phyloP scores from a whole-genome alignment of 2,888 invertebrate genomes.

The Tetranychus truncatus region DNA sequence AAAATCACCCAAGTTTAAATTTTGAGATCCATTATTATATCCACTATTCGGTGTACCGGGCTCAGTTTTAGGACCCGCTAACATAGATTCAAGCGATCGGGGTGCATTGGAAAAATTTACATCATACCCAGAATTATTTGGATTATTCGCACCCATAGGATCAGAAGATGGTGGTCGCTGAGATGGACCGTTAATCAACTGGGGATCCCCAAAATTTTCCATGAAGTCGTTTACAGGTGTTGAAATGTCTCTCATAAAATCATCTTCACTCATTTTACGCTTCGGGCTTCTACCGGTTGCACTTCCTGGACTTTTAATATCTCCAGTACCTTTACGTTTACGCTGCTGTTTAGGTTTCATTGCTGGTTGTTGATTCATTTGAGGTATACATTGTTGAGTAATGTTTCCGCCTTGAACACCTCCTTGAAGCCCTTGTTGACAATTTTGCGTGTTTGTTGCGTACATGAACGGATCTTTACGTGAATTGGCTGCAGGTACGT shows the following conservation, averaged over 20 bases:
- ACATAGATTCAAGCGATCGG: not conserved
- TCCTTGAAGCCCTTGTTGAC: conserved; percentile 12
- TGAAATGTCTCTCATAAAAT: conserved; percentile 24
- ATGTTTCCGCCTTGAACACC: not conserved
- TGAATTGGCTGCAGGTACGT: conserved; percentile 26
- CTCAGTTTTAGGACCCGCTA: conserved; percentile 4
- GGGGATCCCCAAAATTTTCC: conserved; percentile 20
- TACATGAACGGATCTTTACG: not conserved
- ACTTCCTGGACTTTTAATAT: conserved; percentile 28
- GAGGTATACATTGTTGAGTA: conserved; percentile 17
- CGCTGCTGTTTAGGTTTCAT: conserved; percentile 21
- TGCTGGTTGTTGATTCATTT: conserved; percentile 8
- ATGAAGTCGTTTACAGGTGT: conserved; percentile 25
- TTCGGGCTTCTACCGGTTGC: conserved; percentile 32
- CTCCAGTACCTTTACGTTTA: conserved; percentile 26
- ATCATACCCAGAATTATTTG: conserved; percentile 6
- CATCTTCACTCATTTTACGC: conserved; percentile 30
- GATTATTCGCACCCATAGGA: not conserved
- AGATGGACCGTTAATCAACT: not conserved
- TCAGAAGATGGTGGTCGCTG: not conserved
- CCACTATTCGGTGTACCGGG: not conserved
- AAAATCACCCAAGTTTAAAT: conserved; percentile 7
- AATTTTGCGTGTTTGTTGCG: conserved; percentile 4
- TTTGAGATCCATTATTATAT: not conserved
- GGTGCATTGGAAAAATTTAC: conserved; percentile 3